Conservation (phyloP, 2,113 vertebrate species). For the Zapus hudsonius region DNA sequence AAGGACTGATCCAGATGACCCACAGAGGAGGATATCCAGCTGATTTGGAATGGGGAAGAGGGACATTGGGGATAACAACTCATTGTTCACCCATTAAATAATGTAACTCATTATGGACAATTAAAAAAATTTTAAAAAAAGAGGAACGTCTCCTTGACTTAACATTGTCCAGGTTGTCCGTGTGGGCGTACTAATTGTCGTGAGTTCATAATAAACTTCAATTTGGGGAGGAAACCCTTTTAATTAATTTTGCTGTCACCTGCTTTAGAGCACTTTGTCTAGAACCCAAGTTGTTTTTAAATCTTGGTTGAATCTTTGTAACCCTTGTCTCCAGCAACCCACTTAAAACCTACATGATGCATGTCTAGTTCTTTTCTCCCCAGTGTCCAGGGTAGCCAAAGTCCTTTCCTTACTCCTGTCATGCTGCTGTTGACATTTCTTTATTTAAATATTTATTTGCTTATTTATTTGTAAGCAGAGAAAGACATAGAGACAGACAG, state of each 20-base stretch:
- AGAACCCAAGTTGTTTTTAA: not conserved
- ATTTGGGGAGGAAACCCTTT: not conserved
- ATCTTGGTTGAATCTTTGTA: not conserved
- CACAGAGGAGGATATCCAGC: too few species aligned
- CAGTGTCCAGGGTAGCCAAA: not conserved
- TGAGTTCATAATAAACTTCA: not conserved
- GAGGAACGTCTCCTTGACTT: not conserved
- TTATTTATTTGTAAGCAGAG: too few species aligned
- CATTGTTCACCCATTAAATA: too few species aligned
- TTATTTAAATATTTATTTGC: too few species aligned
- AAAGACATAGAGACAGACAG: too few species aligned
- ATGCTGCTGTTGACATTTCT: too few species aligned
- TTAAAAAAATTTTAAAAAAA: too few species aligned
- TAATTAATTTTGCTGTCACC: not conserved
- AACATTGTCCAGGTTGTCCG: not conserved
- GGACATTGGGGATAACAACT: too few species aligned
- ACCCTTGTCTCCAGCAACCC: too few species aligned
- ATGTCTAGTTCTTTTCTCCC: not conserved
- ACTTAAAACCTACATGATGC: not conserved
- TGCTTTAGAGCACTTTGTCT: not conserved
- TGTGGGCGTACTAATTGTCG: not conserved
- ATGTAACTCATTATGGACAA: too few species aligned
- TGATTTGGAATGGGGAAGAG: too few species aligned
- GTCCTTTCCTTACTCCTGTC: not conserved
- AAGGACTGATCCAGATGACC: too few species aligned